These are phyloP conservation scores for Dolichomitus sp. DNA, from an alignment of 2,888 invertebrate genomes.

Conservation along the genomic window DNA sequence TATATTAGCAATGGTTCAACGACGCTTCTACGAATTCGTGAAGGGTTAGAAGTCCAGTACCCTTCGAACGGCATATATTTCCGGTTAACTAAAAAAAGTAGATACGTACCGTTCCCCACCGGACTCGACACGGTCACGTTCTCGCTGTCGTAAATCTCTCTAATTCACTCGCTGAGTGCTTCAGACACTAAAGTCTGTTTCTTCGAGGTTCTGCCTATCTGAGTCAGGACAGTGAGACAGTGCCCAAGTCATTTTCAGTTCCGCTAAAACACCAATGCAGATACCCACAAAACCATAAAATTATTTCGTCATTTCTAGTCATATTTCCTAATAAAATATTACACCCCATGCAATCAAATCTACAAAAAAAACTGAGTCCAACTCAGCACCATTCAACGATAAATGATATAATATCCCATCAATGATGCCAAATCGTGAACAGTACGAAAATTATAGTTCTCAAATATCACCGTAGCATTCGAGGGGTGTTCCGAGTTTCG, in stretches of 20 bases:
- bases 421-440: background rate
- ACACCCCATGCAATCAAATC: background rate
- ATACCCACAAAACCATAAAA: background rate
- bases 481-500: background rate
- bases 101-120: slow-evolving; percentile 40
- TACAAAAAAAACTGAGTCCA: background rate
- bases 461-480: slow-evolving; percentile 27
- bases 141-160: slow-evolving; percentile 78
- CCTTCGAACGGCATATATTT: background rate
- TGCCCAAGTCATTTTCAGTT: background rate
- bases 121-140: slow-evolving; percentile 77
- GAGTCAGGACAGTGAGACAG: no score
- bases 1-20: background rate
- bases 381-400: background rate
- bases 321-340: background rate
- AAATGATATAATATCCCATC: slow-evolving; percentile 1
- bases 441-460: slow-evolving; percentile 21
- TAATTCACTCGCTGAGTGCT: slow-evolving; percentile 78
- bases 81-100: slow-evolving; percentile 45
- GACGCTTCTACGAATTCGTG: slow-evolving; percentile 6
- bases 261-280: background rate
- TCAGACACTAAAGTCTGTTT: slow-evolving; percentile 66
- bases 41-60: slow-evolving; percentile 6
- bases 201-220: background rate
- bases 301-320: background rate